phyloP scores from a whole-genome alignment of 2,113 vertebrate species.

The Columbina picui region DNA sequence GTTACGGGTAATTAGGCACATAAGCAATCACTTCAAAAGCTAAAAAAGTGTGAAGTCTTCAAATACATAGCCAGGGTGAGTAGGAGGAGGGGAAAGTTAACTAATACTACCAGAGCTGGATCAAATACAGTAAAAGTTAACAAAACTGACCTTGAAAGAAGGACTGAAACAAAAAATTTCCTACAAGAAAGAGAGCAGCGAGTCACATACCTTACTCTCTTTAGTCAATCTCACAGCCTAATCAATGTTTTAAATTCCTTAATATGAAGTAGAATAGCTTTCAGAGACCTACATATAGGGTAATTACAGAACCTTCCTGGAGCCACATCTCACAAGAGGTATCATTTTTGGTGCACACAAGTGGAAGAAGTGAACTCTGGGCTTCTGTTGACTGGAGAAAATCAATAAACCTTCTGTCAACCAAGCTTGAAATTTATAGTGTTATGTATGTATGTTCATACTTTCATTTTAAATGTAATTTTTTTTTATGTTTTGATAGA shows the following conservation, averaged over 20 bases:
- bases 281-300: not conserved
- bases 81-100: rapidly evolving
- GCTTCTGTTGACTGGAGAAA: not conserved
- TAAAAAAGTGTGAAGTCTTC: not conserved
- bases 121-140: not conserved
- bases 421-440: not conserved
- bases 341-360: not conserved
- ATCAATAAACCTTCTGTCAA: not conserved
- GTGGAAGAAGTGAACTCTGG: not conserved
- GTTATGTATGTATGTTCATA: rapidly evolving
- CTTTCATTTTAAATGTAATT: not conserved
- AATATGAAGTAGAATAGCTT: not conserved
- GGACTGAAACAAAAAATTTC: not conserved
- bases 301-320: not conserved
- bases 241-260: not conserved
- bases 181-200: no score
- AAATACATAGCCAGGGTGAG: not conserved
- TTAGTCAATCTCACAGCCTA: not conserved
- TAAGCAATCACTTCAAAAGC: not conserved
- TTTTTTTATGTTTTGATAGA: not conserved
- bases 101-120: not conserved
- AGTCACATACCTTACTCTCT: not conserved
- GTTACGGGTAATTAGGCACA: not conserved
- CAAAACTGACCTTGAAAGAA: not conserved
- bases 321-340: not conserved